Base-by-base conservation (phyloP, 2,888 invertebrate genomes). In the Halictus quadricinctus region DNA sequence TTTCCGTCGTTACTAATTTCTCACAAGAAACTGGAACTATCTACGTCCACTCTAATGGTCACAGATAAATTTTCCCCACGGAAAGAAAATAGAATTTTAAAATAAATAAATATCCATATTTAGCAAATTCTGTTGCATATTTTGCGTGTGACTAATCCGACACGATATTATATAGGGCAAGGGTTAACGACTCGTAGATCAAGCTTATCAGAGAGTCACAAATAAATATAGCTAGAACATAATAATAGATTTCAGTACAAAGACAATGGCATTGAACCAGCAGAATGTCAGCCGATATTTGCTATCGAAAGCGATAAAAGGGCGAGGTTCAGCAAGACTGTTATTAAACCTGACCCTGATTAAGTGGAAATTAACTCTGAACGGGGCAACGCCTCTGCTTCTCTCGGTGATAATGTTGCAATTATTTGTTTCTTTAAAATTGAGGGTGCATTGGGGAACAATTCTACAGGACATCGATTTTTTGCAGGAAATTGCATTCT, bases 331-430 rank as follows among this genome's bases (percentile, higher is more conserved):
- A 15, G 15, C 64, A 8, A 13, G 29, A 36, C 7, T 8, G 8
- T 36, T 29, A 29, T 54, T 54, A 54, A 54, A 54, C 21, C 36
- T 36, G 36, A 18, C 29, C 36, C 36, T 15, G 66, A 66, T 66
- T 21, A 66, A 66, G 29, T 18, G 36, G 36, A 29, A 66, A 70
- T 70, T 72, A 78, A 25, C 41, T 15, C n/a, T n/a, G 70, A 41
- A 77, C 15, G 41, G 41, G 41, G 21, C 70, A 76, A 64, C 66
- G 43, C 69, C 69, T 69, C 41, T 69, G 7, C 60, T 60, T 60
- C 6, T 12, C 25, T 25, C 25, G 25, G 54, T 10, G 54, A 54
- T 8, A 54, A 54, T 54, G 21, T 54, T 54, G 21, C 21, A 21
- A 54, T 21, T 8, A 54, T 21, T 54, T 8, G 2, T 54, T 54